phyloP scores from a whole-genome alignment of 2,888 invertebrate species.

The Drosophila lutescens region DNA sequence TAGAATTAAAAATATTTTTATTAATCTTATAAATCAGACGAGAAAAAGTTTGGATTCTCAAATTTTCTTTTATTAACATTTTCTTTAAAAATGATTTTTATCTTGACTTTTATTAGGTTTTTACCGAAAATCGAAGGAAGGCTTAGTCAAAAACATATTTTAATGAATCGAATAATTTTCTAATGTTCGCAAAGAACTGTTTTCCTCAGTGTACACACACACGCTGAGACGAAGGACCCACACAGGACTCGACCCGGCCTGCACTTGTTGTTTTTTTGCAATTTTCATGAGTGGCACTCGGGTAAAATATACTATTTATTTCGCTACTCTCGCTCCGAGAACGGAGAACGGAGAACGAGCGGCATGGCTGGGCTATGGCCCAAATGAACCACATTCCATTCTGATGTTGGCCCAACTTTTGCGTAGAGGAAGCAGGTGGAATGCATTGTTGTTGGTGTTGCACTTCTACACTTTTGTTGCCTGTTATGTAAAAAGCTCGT shows the following conservation, averaged over 20 bases:
- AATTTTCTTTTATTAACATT: too few relatives aligned
- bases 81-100: too few relatives aligned
- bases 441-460: conserved; percentile 66
- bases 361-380: conserved; percentile 33
- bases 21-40: too few relatives aligned
- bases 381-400: conserved; percentile 71
- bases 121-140: too few relatives aligned
- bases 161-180: neutral
- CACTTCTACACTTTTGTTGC: conserved; percentile 73
- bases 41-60: too few relatives aligned
- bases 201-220: neutral
- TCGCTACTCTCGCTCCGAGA: conserved; percentile 57
- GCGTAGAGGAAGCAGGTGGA: conserved; percentile 52
- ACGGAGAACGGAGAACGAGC: conserved; percentile 2
- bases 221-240: conserved; percentile 22
- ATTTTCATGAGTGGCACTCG: conserved; percentile 78
- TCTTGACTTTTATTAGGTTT: too few relatives aligned
- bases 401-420: conserved; percentile 67
- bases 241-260: conserved; percentile 46
- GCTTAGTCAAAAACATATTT: neutral
- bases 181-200: neutral
- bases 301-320: conserved; percentile 77
- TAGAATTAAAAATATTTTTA: too few relatives aligned
- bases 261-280: conserved; percentile 62
- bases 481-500: conserved; percentile 70